These are phyloP conservation scores for Rhamnusium bicolor DNA, from an alignment of 2,888 invertebrate genomes.

Conservation along the genomic window DNA sequence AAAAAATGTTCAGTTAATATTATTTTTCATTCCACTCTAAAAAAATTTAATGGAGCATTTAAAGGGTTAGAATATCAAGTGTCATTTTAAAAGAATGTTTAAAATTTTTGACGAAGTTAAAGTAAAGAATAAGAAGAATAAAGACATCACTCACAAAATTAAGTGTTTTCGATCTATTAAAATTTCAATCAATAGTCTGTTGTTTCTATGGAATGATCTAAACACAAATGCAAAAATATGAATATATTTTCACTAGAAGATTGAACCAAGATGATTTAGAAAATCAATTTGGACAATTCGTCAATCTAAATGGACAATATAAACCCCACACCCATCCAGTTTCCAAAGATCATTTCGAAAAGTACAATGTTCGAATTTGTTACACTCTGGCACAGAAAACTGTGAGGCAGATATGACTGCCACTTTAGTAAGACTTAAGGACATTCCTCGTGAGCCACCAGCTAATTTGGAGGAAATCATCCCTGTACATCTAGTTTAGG, in stretches of 20 bases:
- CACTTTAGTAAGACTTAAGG: not conserved
- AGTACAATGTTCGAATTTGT: conserved; percentile 1
- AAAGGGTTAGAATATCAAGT: not conserved
- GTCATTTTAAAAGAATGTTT: not conserved
- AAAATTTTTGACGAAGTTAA: not conserved
- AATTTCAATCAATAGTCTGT: not conserved
- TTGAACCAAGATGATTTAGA: not conserved
- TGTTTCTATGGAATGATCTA: not conserved
- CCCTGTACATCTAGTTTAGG: no score
- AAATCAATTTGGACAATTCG: not conserved
- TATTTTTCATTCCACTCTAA: no score
- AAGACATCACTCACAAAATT: not conserved
- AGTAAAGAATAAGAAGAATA: not conserved
- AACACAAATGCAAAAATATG: conserved; percentile 1
- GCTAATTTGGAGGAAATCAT: no score
- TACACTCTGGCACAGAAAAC: conserved; percentile 11
- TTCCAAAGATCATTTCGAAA: conserved; percentile 9
- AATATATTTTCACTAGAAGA: conserved; percentile 4
- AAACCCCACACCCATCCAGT: conserved; percentile 7
- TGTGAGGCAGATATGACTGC: not conserved
- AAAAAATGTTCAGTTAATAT: no score
- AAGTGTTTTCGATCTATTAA: not conserved
- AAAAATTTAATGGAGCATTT: not conserved
- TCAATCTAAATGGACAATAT: not conserved
- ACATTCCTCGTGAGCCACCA: not conserved